Conservation (phyloP, 2,113 vertebrate species). For the Phyllostomus discolor region DNA sequence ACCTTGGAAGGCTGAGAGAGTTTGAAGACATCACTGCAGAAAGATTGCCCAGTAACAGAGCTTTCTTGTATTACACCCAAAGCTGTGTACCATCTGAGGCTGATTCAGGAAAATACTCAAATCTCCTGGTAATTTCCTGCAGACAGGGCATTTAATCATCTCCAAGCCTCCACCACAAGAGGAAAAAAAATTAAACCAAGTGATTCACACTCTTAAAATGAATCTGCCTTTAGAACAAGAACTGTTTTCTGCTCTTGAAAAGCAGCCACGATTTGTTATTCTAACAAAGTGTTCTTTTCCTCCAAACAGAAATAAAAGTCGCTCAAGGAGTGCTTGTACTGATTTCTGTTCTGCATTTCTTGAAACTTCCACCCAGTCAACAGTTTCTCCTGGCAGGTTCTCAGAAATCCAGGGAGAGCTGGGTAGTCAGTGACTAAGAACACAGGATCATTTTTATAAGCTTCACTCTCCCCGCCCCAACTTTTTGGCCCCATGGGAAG, state of each 20-base stretch:
- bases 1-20: not conserved
- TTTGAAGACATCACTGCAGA: not conserved
- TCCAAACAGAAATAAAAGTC: constrained; percentile 65
- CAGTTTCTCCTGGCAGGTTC: constrained; percentile 54
- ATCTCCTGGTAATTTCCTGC: constrained; percentile 76
- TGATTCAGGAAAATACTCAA: constrained; percentile 76
- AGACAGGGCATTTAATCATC: constrained; percentile 82
- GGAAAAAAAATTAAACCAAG: constrained; percentile 40
- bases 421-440: not conserved
- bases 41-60: constrained; percentile 67
- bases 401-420: constrained; percentile 3
- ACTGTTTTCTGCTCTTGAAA: constrained; percentile 34
- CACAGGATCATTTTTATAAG: constrained; percentile 36
- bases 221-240: constrained; percentile 58
- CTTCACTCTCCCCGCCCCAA: not conserved
- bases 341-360: constrained; percentile 64
- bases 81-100: constrained; percentile 73
- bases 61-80: constrained; percentile 62
- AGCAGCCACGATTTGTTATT: constrained; percentile 22
- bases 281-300: constrained; percentile 57
- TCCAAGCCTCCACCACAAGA: constrained; percentile 51
- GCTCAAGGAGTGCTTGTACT: not conserved
- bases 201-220: constrained; percentile 67
- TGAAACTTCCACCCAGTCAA: constrained; percentile 49
- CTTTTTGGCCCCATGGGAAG: constrained; percentile 12